Evolutionary conservation across 2,113 vertebrate species (phyloP), one percentile per base, ranked within the genome.

Genomic region (Cebidichthys violaceus): DNA sequence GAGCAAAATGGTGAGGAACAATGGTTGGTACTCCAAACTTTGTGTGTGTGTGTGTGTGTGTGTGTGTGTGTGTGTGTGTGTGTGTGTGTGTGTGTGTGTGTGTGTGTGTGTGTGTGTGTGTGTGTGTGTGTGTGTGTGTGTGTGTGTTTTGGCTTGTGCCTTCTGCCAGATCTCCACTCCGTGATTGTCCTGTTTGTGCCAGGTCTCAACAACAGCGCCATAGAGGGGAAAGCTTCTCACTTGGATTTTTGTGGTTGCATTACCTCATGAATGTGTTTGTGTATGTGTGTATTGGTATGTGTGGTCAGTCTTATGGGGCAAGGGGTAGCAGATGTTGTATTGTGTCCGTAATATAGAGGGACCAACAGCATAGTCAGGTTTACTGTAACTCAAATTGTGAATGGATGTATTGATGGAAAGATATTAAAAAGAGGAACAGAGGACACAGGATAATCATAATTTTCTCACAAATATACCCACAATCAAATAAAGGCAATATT

Each of bases 321-420:
- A 73, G 52, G 60, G 70, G 83, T 60, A 88, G 54, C 88, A 92
- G 89, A 87, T 93, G 91, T 70, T 84, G 71, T 52, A 81, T 92
- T 93, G 91, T 93, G 47, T 77, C 74, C 45, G 24, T 86, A 84
- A 86, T 91, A 80, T 83, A 92, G 70, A 81, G 86, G 66, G 69
- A 85, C 89, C 78, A 79, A 87, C 85, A 84, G 39, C 43, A 87
- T 24, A 24, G 69, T 80, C 75, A 72, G 45, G 76, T 86, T 90
- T 86, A 88, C 82, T 86, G 82, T 86, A 88, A 88, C 70, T 57
- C 68, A 78, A 64, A 52, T 47, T 67, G 20, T 57, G 54, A 81
- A 65, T 55, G 43, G 18, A 70, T 71, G 24, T 50, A 52, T 78
- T 43, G 41, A 71, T 70, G 68, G 77, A 65, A 29, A 4, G 33